Base-by-base conservation (phyloP, 2,797 vertebrate species). In the Nannoperca obscura region DNA sequence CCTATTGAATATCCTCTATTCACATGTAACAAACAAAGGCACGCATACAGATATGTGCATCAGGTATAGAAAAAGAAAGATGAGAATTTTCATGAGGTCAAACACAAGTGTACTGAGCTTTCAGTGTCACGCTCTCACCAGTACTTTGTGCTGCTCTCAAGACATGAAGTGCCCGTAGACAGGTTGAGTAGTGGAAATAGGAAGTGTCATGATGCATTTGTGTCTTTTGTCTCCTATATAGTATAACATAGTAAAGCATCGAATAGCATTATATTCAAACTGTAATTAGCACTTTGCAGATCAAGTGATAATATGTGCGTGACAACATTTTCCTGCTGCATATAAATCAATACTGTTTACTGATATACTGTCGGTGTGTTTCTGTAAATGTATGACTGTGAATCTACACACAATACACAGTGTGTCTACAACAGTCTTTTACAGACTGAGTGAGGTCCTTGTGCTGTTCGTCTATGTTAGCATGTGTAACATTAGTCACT, bases 101-200 rank as follows among this genome's bases (percentile, higher is more conserved):
- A 96, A 95, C 97, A 97, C 97, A 97, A 96, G 95, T 95, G 96
- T 97, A 98, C 97, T 92, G 97, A 98, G 97, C 97, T 94, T 91
- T 96, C 93, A 93, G 91, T 93, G 86, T 95, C 95, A 97, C 94
- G 96, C 97, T 97, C 97, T 95, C 83, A 86, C 90, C 86, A 96
- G 97, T 97, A 97, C 97, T 96, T 96, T 96, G 96, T 97, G 96
- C 88, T 97, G 97, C 98, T 97, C 97, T 98, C 97, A 97, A 96
- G 79, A 84, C 69, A 67, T 34, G 17, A 81, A 58, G 60, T 81
- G 69, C 58, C 80, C 1, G 22, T 59, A 24, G 61, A 71, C 59
- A 49, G 52, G 15, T 24, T 14, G 10, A 38, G 20, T 52, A 44
- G 54, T 15, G 12, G 42, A 64, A 32, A 52, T 7, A 61, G 4